Conservation (phyloP, 2,888 invertebrate genomes). For the Campopleginae sp. region DNA sequence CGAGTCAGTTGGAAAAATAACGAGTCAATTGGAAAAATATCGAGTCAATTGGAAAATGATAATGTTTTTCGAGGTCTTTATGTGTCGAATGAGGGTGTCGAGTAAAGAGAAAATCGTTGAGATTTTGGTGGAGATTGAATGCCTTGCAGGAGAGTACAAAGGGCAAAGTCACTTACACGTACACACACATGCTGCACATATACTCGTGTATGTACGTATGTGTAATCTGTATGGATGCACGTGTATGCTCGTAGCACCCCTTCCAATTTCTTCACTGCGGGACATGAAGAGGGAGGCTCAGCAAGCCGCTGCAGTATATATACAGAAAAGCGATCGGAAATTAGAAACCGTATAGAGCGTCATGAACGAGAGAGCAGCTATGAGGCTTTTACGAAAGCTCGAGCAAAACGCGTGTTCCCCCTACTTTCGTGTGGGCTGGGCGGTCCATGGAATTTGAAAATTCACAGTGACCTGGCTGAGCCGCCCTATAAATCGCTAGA, state of each 20-base stretch:
- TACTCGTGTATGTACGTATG: neutral
- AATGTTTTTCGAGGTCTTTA: neutral
- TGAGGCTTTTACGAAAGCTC: constrained; percentile 55
- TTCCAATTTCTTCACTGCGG: constrained; percentile 42
- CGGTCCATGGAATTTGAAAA: constrained; percentile 61
- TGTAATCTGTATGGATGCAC: neutral
- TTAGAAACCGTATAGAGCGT: constrained; percentile 74
- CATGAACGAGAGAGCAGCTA: constrained; percentile 45
- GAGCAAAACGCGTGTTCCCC: constrained; percentile 40
- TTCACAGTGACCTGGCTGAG: constrained; percentile 60
- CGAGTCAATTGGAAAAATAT: neutral
- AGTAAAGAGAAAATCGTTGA: neutral
- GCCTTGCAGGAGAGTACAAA: constrained; percentile 12
- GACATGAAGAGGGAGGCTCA: constrained; percentile 59
- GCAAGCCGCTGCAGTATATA: constrained; percentile 22
- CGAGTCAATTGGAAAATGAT: neutral
- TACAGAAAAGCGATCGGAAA: constrained; percentile 76
- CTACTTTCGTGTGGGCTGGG: neutral
- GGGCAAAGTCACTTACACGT: neutral
- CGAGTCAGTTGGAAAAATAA: neutral
- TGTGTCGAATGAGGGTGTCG: neutral
- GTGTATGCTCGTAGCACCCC: neutral
- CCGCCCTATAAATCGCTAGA: constrained; percentile 63
- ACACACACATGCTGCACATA: neutral
- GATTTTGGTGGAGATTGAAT: neutral